These are phyloP conservation scores for Egretta garzetta DNA, from an alignment of 2,113 vertebrate species.

Conservation along the genomic window DNA sequence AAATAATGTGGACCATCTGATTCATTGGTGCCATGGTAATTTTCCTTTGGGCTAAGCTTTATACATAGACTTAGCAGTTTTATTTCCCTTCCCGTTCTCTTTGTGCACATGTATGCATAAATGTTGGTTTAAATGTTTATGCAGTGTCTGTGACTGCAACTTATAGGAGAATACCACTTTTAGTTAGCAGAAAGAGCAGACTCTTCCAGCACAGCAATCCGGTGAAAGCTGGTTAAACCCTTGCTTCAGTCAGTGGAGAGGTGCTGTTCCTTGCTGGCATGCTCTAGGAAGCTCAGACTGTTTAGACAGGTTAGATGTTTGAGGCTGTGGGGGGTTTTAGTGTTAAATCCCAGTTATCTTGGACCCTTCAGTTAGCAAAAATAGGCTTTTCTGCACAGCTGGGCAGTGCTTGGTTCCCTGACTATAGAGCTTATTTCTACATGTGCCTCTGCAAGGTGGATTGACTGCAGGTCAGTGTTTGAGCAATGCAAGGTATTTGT, in stretches of 20 bases:
- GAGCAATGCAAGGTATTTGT: not conserved
- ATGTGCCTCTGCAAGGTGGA: not conserved
- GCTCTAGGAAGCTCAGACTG: not conserved
- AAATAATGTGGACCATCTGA: not conserved
- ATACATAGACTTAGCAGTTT: not conserved
- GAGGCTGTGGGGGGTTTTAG: not conserved
- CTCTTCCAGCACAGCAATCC: not conserved
- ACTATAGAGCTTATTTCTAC: not conserved
- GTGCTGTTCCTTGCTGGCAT: not conserved
- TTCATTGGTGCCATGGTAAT: not conserved
- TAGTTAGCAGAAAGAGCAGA: not conserved
- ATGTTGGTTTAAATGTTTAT: not conserved
- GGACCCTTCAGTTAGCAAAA: not conserved
- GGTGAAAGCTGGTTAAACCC: not conserved
- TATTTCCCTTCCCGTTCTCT: not conserved
- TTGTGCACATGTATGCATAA: not conserved
- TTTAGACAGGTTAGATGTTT: not conserved
- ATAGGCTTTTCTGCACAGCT: not conserved
- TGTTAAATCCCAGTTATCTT: not conserved
- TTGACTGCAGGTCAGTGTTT: not conserved
- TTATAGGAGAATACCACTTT: not conserved
- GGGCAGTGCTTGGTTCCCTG: not conserved
- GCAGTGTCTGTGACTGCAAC: not conserved
- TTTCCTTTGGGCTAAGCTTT: not conserved
- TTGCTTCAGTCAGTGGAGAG: not conserved